These are phyloP conservation scores for Eupithecia subfuscata DNA, from an alignment of 2,888 invertebrate species.

Conservation along the genomic window DNA sequence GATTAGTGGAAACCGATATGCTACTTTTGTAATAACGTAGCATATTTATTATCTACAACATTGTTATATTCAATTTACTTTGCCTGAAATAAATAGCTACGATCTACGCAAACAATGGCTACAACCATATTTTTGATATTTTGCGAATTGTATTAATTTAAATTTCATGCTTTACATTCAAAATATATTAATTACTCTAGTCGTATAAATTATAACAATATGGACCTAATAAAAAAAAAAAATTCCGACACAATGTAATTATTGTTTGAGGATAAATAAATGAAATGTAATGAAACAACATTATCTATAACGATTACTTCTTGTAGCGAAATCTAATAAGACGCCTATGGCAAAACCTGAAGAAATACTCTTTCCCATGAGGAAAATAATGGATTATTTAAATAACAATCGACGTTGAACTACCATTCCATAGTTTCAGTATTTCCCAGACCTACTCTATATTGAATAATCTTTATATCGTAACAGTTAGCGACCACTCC, in stretches of 20 bases:
- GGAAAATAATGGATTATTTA: not conserved
- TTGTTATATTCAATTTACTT: not conserved
- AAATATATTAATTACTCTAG: too few species aligned
- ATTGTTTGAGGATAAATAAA: too few species aligned
- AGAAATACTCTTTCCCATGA: slow-evolving; percentile 1
- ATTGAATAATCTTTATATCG: not conserved
- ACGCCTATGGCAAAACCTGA: not conserved
- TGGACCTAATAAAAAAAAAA: too few species aligned
- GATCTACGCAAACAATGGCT: not conserved
- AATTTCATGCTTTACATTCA: too few species aligned
- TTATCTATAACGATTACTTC: not conserved
- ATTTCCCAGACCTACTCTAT: not conserved
- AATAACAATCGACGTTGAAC: not conserved
- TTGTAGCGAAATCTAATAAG: slow-evolving; percentile 4
- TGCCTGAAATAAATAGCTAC: not conserved
- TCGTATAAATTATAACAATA: too few species aligned
- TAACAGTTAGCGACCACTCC: not conserved
- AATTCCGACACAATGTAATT: too few species aligned
- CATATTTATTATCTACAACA: not conserved
- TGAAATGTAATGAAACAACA: too few species aligned
- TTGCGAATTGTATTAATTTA: too few species aligned
- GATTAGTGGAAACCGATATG: not conserved
- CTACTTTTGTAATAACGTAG: not conserved
- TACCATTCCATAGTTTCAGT: not conserved
- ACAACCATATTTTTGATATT: too few species aligned